Percentiles rank a stretch among this genome's conserved stretches.
Conservation (phyloP, 2,888 invertebrate genomes). For the Frankliniella intonsa region DNA sequence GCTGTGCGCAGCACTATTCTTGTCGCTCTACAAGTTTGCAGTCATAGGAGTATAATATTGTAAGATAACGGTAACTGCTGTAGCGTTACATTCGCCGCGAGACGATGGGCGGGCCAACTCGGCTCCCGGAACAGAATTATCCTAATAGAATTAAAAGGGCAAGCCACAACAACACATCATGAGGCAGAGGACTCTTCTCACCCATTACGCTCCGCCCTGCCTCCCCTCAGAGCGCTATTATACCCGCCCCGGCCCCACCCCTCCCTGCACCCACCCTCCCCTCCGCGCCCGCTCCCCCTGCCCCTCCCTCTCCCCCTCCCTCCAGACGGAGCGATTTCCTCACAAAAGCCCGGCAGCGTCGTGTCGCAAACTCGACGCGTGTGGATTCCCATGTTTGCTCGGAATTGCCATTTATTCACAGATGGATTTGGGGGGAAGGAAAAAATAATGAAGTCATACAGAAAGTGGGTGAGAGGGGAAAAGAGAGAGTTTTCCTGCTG, state of each 20-base stretch:
- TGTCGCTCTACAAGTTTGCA: too few species aligned
- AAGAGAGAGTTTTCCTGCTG: too few species aligned
- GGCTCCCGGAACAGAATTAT: neutral
- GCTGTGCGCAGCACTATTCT: too few species aligned
- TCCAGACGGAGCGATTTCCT: neutral
- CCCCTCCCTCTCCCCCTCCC: neutral
- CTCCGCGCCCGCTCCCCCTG: neutral
- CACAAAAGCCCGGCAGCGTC: neutral
- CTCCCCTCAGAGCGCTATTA: neutral
- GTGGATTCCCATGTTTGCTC: neutral
- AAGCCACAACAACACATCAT: neutral
- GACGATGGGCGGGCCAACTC: neutral
- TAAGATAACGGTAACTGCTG: too few species aligned
- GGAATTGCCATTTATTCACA: neutral
- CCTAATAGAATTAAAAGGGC: constrained; percentile 6
- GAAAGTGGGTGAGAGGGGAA: too few species aligned
- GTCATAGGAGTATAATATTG: too few species aligned
- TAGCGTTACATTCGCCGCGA: neutral
- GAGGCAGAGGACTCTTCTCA: neutral
- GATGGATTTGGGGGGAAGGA: too few species aligned
- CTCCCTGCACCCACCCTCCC: neutral
- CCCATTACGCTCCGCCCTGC: neutral
- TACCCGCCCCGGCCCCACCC: neutral
- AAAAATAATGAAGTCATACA: too few species aligned
- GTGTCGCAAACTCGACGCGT: neutral